These are phyloP conservation scores for Aphelenchoides besseyi DNA, from an alignment of 1,140 invertebrate species.

Conservation along the genomic window DNA sequence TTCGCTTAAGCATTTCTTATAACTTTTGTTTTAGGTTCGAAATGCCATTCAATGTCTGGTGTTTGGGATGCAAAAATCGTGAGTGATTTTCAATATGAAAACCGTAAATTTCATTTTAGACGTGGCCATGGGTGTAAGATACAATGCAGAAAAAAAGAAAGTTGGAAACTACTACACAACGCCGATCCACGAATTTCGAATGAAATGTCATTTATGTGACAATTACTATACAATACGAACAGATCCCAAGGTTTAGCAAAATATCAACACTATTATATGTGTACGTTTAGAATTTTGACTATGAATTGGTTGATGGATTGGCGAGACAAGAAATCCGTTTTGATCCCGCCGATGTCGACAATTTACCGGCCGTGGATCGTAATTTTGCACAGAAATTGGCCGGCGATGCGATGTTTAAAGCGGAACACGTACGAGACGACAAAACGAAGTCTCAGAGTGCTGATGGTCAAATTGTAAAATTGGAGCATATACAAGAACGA, in stretches of 20 bases:
- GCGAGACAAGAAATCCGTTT: constrained; percentile 92
- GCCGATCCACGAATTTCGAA: constrained; percentile 92
- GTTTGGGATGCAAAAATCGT: constrained; percentile 92
- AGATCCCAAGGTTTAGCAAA: constrained; percentile 80
- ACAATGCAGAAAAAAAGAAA: constrained; percentile 98
- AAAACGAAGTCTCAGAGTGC: constrained; percentile 45
- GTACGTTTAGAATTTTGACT: constrained; percentile 83
- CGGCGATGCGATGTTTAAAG: constrained; percentile 60
- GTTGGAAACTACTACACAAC: constrained; percentile 97
- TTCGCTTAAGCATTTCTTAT: background rate
- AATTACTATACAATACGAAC: constrained; percentile 99
- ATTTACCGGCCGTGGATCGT: constrained; percentile 68
- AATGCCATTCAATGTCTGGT: constrained; percentile 99
- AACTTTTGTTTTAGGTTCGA: constrained; percentile 74
- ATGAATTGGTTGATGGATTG: constrained; percentile 88
- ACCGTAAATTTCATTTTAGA: constrained; percentile 1
- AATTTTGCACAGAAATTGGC: constrained; percentile 51
- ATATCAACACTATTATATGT: constrained; percentile 22
- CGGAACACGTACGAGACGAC: constrained; percentile 54
- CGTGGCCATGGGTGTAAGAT: constrained; percentile 95
- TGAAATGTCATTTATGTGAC: constrained; percentile 97
- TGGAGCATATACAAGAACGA: constrained; percentile 56
- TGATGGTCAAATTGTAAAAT: constrained; percentile 48
- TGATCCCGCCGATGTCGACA: constrained; percentile 93
- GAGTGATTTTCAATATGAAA: too few species aligned